These are phyloP conservation scores for Rachycentron canadum DNA, from an alignment of 2,797 vertebrate genomes.

Conservation along the genomic window DNA sequence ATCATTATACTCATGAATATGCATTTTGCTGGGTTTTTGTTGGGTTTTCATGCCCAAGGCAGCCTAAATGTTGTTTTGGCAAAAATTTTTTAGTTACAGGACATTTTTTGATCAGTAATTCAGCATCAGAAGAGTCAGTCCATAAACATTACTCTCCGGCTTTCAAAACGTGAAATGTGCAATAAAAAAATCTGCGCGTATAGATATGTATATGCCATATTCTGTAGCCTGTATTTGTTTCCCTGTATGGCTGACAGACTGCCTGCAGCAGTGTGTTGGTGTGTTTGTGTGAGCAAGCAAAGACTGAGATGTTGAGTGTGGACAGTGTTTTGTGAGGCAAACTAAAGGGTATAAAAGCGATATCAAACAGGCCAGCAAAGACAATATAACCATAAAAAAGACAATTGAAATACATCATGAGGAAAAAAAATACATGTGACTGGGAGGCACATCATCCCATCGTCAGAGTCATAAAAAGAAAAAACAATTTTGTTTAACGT, in stretches of 20 bases:
- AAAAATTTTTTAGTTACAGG: background rate
- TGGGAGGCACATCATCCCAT: constrained; percentile 5
- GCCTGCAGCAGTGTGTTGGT: background rate
- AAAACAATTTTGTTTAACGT: constrained; percentile 17
- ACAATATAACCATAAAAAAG: constrained; percentile 1
- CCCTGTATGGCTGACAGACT: background rate
- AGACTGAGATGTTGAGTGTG: background rate
- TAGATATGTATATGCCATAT: no score
- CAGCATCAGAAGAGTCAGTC: constrained; percentile 12
- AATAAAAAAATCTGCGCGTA: background rate
- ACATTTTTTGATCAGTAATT: constrained; percentile 28
- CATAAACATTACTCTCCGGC: background rate
- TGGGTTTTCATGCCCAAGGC: constrained; percentile 35
- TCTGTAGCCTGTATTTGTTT: background rate
- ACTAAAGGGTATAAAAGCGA: background rate
- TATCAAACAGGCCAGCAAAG: background rate
- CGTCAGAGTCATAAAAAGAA: constrained; percentile 13
- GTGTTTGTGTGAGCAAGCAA: background rate
- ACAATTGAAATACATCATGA: constrained; percentile 10
- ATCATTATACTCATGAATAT: constrained; percentile 54
- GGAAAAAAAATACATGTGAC: constrained; percentile 9
- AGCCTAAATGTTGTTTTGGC: constrained; percentile 41
- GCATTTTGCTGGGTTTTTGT: constrained; percentile 34
- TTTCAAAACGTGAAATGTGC: constrained; percentile 1
- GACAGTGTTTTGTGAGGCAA: background rate